A percentile compares a stretch with the other conserved stretches of the same genome.
Evolutionary conservation across 1,140 invertebrate species (phyloP).

Genomic region (Venturia canescens): DNA sequence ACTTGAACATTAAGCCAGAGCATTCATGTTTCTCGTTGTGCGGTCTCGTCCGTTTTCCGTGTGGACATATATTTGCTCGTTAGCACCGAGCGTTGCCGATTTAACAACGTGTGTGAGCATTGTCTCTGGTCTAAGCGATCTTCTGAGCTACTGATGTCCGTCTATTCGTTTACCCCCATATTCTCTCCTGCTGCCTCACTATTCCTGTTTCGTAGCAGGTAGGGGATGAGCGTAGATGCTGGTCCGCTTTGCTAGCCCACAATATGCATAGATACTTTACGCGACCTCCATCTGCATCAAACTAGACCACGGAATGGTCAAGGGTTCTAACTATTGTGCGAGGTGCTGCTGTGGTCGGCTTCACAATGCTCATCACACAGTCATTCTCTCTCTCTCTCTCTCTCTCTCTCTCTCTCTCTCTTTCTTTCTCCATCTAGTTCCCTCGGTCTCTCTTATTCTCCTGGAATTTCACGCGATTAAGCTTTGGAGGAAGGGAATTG

Average conservation of each 20-base stretch:
- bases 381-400: background rate
- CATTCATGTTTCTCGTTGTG: conserved; percentile 2
- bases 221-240: no score
- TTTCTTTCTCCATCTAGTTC: background rate
- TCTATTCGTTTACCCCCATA: background rate
- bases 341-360: background rate
- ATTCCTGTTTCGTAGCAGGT: no score
- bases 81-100: conserved; percentile 24
- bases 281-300: conserved; percentile 5
- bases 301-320: conserved; percentile 5
- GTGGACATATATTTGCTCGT: conserved; percentile 32
- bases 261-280: conserved; percentile 14
- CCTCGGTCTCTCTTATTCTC: background rate
- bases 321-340: background rate
- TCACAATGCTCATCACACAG: background rate
- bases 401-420: background rate
- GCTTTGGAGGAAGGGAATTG: conserved; percentile 11
- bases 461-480: background rate
- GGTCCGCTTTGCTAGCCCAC: background rate
- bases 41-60: conserved; percentile 10
- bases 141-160: conserved; percentile 18
- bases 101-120: conserved; percentile 18
- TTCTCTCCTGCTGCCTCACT: background rate
- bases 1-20: background rate
- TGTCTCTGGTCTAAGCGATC: conserved; percentile 22